Evolutionary conservation across 2,113 vertebrate species (phyloP).

Genomic region (Halichoeres trimaculatus): DNA sequence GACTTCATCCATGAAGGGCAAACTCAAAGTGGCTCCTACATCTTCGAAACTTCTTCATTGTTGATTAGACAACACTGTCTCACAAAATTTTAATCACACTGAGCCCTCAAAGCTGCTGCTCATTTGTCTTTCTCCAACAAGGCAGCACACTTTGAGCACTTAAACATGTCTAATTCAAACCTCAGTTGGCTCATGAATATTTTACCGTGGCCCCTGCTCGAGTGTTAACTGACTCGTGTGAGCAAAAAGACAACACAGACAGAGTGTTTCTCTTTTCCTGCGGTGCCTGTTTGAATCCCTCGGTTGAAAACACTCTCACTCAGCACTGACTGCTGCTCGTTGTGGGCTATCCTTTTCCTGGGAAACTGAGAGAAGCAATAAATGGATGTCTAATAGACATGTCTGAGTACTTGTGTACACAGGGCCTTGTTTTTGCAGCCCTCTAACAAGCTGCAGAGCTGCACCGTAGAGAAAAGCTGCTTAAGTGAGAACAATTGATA

Average conservation of each 20-base stretch:
- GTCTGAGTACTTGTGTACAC: constrained; percentile 17
- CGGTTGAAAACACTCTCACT: constrained; percentile 36
- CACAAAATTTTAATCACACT: neutral
- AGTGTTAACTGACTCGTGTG: neutral
- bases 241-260: constrained; percentile 9
- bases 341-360: constrained; percentile 46
- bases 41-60: neutral
- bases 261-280: constrained; percentile 4
- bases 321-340: constrained; percentile 2
- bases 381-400: constrained; percentile 64
- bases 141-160: neutral
- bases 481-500: constrained; percentile 59
- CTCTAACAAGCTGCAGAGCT: constrained; percentile 43
- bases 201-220: constrained; percentile 12
- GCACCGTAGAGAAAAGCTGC: constrained; percentile 40
- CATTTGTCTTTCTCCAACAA: constrained; percentile 25
- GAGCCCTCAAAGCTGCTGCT: neutral
- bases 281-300: constrained; percentile 13
- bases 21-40: neutral
- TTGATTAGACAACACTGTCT: neutral
- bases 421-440: constrained; percentile 30
- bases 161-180: constrained; percentile 26
- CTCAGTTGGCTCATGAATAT: constrained; percentile 32
- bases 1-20: neutral
- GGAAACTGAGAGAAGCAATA: constrained; percentile 27